Percentiles rank a stretch among this genome's conserved stretches.
Evolutionary conservation across 2,797 vertebrate genomes (phyloP).

Genomic region (Oryzias dopingdopingensis): DNA sequence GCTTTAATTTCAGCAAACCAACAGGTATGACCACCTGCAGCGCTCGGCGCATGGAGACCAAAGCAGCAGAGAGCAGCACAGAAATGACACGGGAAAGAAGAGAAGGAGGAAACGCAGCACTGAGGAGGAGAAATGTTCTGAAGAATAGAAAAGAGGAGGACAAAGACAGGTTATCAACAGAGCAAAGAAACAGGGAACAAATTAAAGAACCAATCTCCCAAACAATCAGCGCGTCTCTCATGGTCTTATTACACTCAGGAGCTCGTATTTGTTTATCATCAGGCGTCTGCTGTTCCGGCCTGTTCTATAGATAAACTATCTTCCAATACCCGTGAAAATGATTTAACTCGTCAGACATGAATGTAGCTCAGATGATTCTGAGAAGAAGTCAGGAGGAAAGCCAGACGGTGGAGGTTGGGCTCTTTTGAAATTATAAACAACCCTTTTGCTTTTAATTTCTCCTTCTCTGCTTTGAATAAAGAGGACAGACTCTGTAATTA

Average conservation of each 20-base stretch:
- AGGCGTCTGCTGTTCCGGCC: constrained; percentile 43
- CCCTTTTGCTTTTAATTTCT: constrained; percentile 71
- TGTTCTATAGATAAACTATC: constrained; percentile 68
- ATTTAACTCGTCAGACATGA: constrained; percentile 52
- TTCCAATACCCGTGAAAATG: constrained; percentile 54
- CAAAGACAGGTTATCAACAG: not conserved
- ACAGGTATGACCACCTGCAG: constrained; percentile 65
- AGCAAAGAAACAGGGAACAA: constrained; percentile 15
- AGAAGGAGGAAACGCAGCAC: constrained; percentile 13
- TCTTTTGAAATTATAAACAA: constrained; percentile 72
- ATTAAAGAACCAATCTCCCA: constrained; percentile 26
- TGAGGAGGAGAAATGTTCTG: constrained; percentile 13
- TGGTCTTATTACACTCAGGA: constrained; percentile 48
- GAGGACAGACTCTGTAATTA: constrained; percentile 79
- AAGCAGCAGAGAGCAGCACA: constrained; percentile 24
- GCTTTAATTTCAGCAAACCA: constrained; percentile 2
- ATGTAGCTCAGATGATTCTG: constrained; percentile 36
- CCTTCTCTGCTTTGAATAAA: constrained; percentile 80
- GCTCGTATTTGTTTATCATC: constrained; percentile 69
- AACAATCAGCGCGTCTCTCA: constrained; percentile 27
- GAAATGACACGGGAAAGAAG: constrained; percentile 6
- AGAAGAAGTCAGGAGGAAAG: constrained; percentile 36
- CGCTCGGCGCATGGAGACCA: constrained; percentile 45
- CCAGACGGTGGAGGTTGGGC: constrained; percentile 39
- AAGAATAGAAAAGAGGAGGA: not conserved